Base-by-base conservation (phyloP, 2,888 invertebrate genomes). In the Quadroppia sp. region DNA sequence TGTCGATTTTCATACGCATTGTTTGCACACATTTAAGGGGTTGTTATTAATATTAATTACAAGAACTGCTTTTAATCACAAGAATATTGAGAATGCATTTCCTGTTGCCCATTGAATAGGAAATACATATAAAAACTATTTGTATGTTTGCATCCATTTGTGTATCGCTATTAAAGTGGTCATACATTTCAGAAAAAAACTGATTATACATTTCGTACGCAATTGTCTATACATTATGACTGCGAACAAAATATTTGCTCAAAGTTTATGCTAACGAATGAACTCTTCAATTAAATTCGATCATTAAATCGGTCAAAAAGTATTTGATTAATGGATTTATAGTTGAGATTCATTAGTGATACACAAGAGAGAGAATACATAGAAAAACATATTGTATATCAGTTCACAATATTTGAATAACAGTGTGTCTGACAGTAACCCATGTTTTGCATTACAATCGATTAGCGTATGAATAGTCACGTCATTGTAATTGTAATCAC, bases 401-500 rank as follows among this genome's bases (percentile, higher is more conserved):
- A 50, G 4, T 50, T n/a, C n/a, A n/a, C n/a, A 50, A 20, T 50
- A 3, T 20, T 50, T 50, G 20, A 20, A 50, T 50, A 50, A 50
- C 50, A 50, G 50, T 40, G 40, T n/a, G n/a, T n/a, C 40, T 40
- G n/a, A 23, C 50, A 7, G 2, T 20, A n/a, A 23, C 20, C 13
- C 4, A 23, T 50, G 23, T 50, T 50, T 50, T 50, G 15, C 50
- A 50, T 59, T 59, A 15, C 59, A 59, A 59, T 59, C 59, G 30
- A 59, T 59, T 59, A 59, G 59, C 15, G 11, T 17, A 28, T 30
- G 28, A 59, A 30, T 59, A 30, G 59, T 59, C 59, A 59, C 59
- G 59, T 59, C 59, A 59, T 59, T 59, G 59, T 59, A 59, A 59
- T 59, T 28, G 59, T 28, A 30, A 59, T 30, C 9, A 59, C 15